Evolutionary conservation across 2,888 invertebrate species (phyloP).

Genomic region (Hirtodrosophila cameraria): DNA sequence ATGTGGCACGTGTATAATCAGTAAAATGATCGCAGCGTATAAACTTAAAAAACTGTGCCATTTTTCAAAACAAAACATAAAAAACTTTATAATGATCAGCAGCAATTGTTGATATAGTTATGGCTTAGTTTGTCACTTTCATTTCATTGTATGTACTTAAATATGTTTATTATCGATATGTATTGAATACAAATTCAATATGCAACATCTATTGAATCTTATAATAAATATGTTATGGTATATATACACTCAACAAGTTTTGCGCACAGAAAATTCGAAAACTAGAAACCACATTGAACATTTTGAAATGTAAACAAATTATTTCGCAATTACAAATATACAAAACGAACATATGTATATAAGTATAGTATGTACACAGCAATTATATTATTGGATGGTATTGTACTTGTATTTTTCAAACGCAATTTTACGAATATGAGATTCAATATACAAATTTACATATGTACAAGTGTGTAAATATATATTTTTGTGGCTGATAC

Average conservation of each 20-base stretch:
- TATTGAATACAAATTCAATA: constrained; percentile 10
- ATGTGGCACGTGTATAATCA: constrained; percentile 43
- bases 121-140: neutral
- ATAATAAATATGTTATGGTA: neutral
- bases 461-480: neutral
- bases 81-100: constrained; percentile 3
- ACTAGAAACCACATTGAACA: constrained; percentile 43
- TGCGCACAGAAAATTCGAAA: constrained; percentile 32
- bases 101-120: neutral
- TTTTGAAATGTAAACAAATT: constrained; percentile 65
- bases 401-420: constrained; percentile 24
- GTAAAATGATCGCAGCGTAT: constrained; percentile 70
- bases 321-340: constrained; percentile 60
- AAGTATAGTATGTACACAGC: constrained; percentile 3
- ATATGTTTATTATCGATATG: neutral
- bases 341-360: constrained; percentile 5
- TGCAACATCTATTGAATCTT: constrained; percentile 12
- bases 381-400: constrained; percentile 20
- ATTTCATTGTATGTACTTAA: constrained; percentile 11
- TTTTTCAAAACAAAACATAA: too few species aligned
- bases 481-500: neutral
- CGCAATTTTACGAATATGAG: constrained; percentile 17
- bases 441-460: constrained; percentile 7
- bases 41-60: constrained; percentile 55
- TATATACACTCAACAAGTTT: constrained; percentile 25